Conservation (phyloP, 2,113 vertebrate genomes). For the Peromyscus polionotus region DNA sequence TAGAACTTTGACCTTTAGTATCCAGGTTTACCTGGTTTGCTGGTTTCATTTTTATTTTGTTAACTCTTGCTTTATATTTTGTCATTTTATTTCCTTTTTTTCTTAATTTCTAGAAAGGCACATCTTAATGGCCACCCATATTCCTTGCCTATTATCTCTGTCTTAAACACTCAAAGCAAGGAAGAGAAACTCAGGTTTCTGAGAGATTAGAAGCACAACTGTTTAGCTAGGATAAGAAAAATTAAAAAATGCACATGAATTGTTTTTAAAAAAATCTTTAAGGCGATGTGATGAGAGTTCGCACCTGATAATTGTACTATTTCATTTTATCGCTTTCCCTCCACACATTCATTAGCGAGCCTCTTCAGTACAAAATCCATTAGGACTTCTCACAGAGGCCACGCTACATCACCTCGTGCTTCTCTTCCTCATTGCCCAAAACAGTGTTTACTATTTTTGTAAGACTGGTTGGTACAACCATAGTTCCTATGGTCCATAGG, state of each 20-base stretch:
- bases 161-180: constrained; percentile 10
- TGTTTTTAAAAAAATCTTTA: neutral
- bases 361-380: constrained; percentile 13
- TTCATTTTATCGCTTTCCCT: neutral
- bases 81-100: constrained; percentile 53
- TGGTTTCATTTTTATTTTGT: neutral
- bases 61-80: constrained; percentile 42
- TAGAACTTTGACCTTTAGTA: neutral
- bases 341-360: neutral
- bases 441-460: neutral
- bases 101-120: neutral
- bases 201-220: neutral
- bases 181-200: neutral
- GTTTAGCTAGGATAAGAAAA: neutral
- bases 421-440: neutral
- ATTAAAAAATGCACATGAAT: neutral
- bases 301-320: neutral
- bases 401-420: neutral
- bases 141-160: neutral
- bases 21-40: neutral
- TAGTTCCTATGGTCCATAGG: neutral
- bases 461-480: neutral
- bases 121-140: neutral
- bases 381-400: neutral
- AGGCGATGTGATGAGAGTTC: constrained; percentile 36